Evolutionary conservation across 2,113 vertebrate species (phyloP).

Genomic region (Prunella fulvescens): DNA sequence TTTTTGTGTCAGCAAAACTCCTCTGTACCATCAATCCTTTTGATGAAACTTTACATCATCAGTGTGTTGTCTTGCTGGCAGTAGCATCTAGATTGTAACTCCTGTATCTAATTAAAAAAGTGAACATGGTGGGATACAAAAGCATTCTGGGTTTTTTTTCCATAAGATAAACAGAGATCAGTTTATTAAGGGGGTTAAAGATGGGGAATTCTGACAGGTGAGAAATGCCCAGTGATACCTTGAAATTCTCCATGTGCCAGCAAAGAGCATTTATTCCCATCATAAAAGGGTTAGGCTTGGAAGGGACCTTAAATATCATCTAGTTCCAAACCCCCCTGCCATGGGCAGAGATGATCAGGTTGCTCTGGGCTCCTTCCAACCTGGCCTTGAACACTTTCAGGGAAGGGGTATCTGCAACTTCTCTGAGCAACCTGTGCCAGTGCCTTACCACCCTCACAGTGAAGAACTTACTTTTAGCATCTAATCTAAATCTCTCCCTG

Average conservation of each 20-base stretch:
- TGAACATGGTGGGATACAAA: not conserved
- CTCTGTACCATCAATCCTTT: not conserved
- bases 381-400: not conserved
- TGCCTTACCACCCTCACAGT: not conserved
- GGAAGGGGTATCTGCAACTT: not conserved
- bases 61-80: not conserved
- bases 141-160: rapidly evolving
- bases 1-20: not conserved
- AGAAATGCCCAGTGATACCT: not conserved
- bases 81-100: not conserved
- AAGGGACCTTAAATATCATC: not conserved
- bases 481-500: not conserved
- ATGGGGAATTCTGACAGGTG: not conserved
- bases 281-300: not conserved
- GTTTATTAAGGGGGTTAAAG: not conserved
- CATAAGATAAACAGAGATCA: not conserved
- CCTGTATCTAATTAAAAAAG: not conserved
- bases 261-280: not conserved
- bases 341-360: not conserved
- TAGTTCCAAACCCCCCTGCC: not conserved
- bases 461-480: not conserved
- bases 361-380: not conserved
- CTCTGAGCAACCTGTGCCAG: not conserved
- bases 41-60: not conserved
- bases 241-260: not conserved